These are phyloP conservation scores for Tinea trinotella DNA, from an alignment of 2,888 invertebrate species.

Conservation along the genomic window DNA sequence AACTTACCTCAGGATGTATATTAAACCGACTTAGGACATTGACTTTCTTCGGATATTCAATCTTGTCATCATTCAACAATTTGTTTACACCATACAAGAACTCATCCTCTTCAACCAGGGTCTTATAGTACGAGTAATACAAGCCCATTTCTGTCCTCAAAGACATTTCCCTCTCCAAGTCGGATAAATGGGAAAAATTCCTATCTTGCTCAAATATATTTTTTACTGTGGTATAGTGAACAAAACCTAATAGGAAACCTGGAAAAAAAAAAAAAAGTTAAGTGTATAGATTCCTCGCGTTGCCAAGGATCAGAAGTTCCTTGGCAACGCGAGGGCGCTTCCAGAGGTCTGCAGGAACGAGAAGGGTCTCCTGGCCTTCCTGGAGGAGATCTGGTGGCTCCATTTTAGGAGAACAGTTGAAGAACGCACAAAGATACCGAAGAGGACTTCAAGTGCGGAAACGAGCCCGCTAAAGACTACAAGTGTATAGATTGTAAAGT, in stretches of 20 bases:
- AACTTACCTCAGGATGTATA: slow-evolving; percentile 85
- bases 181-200: slow-evolving; percentile 87
- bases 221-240: slow-evolving; percentile 78
- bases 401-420: too few species aligned
- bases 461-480: too few species aligned
- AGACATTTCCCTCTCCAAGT: slow-evolving; percentile 87
- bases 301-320: too few species aligned
- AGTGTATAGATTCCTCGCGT: too few species aligned
- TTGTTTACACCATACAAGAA: slow-evolving; percentile 74
- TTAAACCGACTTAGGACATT: slow-evolving; percentile 88
- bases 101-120: slow-evolving; percentile 77
- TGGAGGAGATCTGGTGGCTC: too few species aligned
- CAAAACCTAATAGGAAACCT: slow-evolving; percentile 73
- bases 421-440: too few species aligned
- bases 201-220: slow-evolving; percentile 86
- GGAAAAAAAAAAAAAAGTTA: slow-evolving; percentile 32
- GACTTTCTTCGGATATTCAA: slow-evolving; percentile 86
- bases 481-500: too few species aligned
- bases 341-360: too few species aligned
- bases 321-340: too few species aligned
- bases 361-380: too few species aligned
- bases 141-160: slow-evolving; percentile 91
- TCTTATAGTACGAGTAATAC: slow-evolving; percentile 92
- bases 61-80: slow-evolving; percentile 79
- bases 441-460: too few species aligned